Evolutionary conservation across 64 coral and sea anemone genomes (phyloP).

Genomic region (Montipora efflorescens): DNA sequence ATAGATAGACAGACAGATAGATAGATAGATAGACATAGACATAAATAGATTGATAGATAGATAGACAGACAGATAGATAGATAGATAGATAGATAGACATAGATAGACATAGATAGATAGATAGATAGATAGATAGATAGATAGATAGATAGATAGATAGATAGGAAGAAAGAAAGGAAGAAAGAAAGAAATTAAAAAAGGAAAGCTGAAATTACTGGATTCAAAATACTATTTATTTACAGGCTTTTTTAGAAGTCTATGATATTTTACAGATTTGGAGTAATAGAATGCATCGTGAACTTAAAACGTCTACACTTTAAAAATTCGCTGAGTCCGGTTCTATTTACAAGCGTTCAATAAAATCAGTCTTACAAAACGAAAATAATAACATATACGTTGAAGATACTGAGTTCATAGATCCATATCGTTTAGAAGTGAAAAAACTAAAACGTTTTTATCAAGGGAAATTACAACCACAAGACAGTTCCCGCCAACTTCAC

Average conservation of each 20-base stretch:
- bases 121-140: no score
- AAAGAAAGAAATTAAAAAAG: neutral
- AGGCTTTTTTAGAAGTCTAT: neutral
- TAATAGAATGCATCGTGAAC: neutral
- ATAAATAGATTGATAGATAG: no score
- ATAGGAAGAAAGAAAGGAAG: no score
- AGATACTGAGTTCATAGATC: neutral
- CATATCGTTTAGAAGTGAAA: no score
- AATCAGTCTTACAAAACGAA: neutral
- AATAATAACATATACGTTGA: neutral
- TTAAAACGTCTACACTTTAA: neutral
- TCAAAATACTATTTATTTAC: slow-evolving; percentile 60
- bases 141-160: no score
- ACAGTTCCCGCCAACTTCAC: neutral
- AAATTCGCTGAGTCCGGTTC: neutral
- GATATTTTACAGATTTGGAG: slow-evolving; percentile 3
- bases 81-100: no score
- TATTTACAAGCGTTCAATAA: neutral
- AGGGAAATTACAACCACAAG: neutral
- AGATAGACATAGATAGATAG: no score
- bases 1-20: no score
- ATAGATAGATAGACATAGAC: no score
- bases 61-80: no score
- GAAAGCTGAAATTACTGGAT: neutral
- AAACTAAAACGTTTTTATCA: no score